Conservation (phyloP, 2,888 invertebrate genomes). For the Isotomurus palustris region DNA sequence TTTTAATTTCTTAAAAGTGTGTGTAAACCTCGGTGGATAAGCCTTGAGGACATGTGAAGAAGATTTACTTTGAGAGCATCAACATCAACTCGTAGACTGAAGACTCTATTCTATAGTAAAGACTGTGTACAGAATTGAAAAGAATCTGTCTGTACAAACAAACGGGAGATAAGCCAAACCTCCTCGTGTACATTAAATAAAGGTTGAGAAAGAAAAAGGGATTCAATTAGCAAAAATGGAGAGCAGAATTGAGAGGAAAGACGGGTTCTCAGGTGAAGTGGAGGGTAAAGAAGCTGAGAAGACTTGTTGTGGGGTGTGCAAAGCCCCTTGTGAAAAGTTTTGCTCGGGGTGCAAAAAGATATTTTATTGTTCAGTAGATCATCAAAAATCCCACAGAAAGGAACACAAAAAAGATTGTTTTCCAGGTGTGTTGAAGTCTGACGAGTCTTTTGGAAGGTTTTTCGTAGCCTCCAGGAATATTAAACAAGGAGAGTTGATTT, state of each 20-base stretch:
- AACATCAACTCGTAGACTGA: no score
- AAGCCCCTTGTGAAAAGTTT: constrained; percentile 45
- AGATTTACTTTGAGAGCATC: no score
- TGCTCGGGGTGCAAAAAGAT: constrained; percentile 67
- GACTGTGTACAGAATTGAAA: no score
- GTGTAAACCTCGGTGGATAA: no score
- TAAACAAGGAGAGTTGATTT: constrained; percentile 64
- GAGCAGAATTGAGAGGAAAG: background rate
- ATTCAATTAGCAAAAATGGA: no score
- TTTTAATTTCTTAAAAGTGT: no score
- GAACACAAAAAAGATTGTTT: constrained; percentile 62
- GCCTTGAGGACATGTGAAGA: no score
- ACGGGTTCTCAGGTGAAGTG: background rate
- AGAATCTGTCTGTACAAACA: background rate
- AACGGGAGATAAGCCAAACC: background rate
- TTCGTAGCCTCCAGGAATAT: constrained; percentile 66
- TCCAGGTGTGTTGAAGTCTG: constrained; percentile 58
- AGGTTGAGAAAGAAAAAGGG: no score
- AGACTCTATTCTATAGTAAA: no score
- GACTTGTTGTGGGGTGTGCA: constrained; percentile 31
- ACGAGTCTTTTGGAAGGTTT: constrained; percentile 59
- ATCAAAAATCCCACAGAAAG: constrained; percentile 62
- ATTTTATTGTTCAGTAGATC: constrained; percentile 66
- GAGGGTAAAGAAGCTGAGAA: background rate
- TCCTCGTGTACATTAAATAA: no score